Evolutionary conservation across 1,140 invertebrate genomes (phyloP).

Genomic region (Trinorchestia longiramus): DNA sequence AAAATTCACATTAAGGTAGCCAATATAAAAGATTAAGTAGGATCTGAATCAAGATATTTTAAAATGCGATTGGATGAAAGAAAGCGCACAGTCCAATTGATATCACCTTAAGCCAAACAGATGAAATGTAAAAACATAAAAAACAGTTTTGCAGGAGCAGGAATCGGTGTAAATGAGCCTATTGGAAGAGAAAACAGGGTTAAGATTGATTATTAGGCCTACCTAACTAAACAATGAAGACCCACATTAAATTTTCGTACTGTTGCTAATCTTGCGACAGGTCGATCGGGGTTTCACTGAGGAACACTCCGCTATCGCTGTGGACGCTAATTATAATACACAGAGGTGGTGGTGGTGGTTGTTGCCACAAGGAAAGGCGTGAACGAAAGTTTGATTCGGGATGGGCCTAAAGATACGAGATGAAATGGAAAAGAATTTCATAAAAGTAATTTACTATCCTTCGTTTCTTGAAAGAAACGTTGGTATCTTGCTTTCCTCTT

Average conservation of each 20-base stretch:
- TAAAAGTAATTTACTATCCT: no score
- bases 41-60: background rate
- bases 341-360: background rate
- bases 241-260: background rate
- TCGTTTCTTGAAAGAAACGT: no score
- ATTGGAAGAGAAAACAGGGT: background rate
- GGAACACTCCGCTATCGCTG: background rate
- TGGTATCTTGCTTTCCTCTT: no score
- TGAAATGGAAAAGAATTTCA: no score
- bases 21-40: background rate
- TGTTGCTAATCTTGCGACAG: background rate
- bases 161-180: background rate
- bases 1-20: background rate
- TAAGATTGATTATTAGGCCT: background rate
- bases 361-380: no score
- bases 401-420: no score
- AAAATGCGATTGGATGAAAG: background rate
- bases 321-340: background rate
- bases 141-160: background rate
- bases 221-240: background rate
- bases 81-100: background rate
- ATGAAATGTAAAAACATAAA: no score
- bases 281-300: background rate
- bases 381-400: no score
- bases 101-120: no score